Evolutionary conservation across 37 sponge, comb jelly and placozoan genomes (phyloP).

Genomic region (Oopsacas minuta): DNA sequence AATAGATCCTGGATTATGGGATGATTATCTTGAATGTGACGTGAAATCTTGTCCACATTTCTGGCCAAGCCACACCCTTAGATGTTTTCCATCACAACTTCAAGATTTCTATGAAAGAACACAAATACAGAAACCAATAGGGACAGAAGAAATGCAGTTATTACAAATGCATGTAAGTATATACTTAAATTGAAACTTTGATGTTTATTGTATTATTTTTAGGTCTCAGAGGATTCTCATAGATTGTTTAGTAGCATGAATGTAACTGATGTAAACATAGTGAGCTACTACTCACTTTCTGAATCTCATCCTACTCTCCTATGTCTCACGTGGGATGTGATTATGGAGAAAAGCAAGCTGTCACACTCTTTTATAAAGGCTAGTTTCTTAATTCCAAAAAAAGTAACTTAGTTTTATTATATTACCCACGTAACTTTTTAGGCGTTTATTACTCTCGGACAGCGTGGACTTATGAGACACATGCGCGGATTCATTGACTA

Average conservation of each 20-base stretch:
- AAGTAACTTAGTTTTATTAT: background rate
- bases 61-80: conserved; percentile 14
- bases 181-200: too few relatives aligned
- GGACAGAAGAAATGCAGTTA: background rate
- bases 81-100: background rate
- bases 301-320: conserved; percentile 15
- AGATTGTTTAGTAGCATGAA: background rate
- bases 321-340: background rate
- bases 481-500: background rate
- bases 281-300: background rate
- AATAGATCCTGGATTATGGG: background rate
- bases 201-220: background rate
- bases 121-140: background rate
- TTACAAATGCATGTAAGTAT: background rate
- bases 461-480: background rate
- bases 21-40: background rate
- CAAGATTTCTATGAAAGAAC: background rate
- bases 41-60: background rate
- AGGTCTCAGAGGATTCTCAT: background rate
- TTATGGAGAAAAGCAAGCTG: background rate
- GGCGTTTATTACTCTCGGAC: background rate
- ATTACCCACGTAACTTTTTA: background rate
- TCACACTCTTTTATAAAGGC: background rate
- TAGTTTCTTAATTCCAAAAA: background rate
- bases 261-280: background rate